A percentile compares a stretch with the other conserved stretches of the same genome.
phyloP scores from a whole-genome alignment of 1,140 invertebrate species.

The Berghia stephanieae region DNA sequence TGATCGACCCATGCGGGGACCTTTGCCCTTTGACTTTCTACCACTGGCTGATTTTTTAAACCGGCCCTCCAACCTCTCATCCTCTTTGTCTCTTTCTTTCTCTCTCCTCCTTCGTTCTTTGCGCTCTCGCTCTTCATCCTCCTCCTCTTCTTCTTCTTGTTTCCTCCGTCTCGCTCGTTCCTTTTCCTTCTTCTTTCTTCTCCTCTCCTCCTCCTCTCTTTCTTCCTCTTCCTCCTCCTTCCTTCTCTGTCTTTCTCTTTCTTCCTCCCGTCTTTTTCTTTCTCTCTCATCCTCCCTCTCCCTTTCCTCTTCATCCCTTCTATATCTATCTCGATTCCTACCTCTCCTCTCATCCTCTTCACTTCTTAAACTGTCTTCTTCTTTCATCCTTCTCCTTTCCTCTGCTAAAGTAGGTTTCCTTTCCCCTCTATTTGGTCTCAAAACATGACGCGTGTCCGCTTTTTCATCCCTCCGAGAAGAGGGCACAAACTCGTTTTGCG shows the following conservation, averaged over 20 bases:
- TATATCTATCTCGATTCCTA: no score
- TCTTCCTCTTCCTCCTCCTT: not conserved
- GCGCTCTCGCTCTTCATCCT: not conserved
- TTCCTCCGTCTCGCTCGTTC: not conserved
- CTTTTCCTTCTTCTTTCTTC: not conserved
- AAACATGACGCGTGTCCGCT: not conserved
- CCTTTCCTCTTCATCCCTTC: not conserved
- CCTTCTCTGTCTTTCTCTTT: not conserved
- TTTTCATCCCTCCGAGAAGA: not conserved
- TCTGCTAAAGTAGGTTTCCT: not conserved
- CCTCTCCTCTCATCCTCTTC: no score
- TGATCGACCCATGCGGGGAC: slow-evolving; percentile 22
- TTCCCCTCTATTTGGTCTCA: not conserved
- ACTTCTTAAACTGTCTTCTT: no score
- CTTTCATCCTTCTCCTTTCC: not conserved
- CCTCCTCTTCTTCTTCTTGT: not conserved
- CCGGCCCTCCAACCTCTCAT: slow-evolving; percentile 25
- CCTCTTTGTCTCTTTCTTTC: slow-evolving; percentile 16
- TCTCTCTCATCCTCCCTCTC: not conserved
- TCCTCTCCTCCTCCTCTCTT: not conserved
- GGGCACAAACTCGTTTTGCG: not conserved
- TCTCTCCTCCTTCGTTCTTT: not conserved
- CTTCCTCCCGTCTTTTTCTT: not conserved
- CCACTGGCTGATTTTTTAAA: slow-evolving; percentile 29
- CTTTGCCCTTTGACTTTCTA: slow-evolving; percentile 22